A percentile compares a stretch with the other conserved stretches of the same genome.
Evolutionary conservation across 2,113 vertebrate genomes (phyloP).

Genomic region (Chloroceryle aenea): DNA sequence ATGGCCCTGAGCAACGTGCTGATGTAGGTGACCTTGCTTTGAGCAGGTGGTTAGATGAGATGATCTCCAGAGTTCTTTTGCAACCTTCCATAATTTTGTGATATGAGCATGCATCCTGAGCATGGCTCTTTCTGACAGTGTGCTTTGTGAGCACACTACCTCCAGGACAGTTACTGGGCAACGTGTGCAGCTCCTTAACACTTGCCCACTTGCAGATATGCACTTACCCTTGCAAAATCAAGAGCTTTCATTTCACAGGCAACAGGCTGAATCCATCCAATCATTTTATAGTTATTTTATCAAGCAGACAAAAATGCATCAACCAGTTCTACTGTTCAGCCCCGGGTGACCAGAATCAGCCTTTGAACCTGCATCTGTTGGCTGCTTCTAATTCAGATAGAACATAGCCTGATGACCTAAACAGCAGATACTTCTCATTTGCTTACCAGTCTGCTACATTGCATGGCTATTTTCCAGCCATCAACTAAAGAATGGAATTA

Average conservation of each 20-base stretch:
- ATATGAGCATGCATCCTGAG: accelerated
- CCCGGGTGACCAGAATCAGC: background rate
- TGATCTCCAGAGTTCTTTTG: background rate
- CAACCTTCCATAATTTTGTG: background rate
- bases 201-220: background rate
- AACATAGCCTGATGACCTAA: background rate
- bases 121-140: background rate
- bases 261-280: background rate
- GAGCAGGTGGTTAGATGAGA: background rate
- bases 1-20: background rate
- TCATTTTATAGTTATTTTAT: background rate
- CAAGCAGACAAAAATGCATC: background rate
- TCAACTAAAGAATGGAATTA: background rate
- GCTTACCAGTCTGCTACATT: background rate
- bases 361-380: background rate
- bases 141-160: background rate
- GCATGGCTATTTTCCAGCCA: background rate
- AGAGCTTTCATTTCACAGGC: background rate
- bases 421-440: background rate
- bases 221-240: accelerated
- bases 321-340: background rate
- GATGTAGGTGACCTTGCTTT: background rate
- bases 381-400: background rate
- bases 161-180: background rate
- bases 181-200: background rate